Evolutionary conservation across 1,140 invertebrate species (phyloP), one percentile per base, ranked within the genome.

Genomic region (Hyposmocoma kahamanoa): DNA sequence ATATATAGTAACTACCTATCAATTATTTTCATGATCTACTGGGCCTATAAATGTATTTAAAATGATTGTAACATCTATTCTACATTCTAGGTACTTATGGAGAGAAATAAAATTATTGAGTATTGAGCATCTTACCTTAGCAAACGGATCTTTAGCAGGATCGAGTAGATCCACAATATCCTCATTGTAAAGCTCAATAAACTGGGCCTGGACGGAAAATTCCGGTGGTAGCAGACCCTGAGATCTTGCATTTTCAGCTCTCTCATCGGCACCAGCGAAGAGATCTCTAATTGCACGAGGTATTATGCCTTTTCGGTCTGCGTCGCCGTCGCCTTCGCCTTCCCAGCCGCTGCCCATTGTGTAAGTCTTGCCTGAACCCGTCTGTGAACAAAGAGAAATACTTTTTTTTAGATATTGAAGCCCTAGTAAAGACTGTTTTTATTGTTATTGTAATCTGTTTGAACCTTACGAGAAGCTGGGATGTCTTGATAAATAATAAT

Each of bases 311-410:
- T 71, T 56, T 4, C 69, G 55, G 1, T 84, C 87, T 53, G 92
- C 90, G 50, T 93, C 90, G 2, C 92, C 90, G 18, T 89, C 87
- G 3, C 91, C 78, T 49, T 94, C 92, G 2, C 96, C 89, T 65
- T 99, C 97, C 83, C 99, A 98, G 0, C 96, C 97, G 5, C 97
- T 99, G 17, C 98, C 98, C 98, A 99, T 99, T 0, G 97, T 97
- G 76, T 97, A 98, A 0, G 98, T 99, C 88, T 99, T 99, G 0
- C 98, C 98, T 17, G 95, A 96, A 0, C 97, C 97, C 38, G 97
- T 98, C 91, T 97, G 72, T 67, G 71, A 64, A 41, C 59, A 65
- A 62, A 47, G 11, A 52, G n/a, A 20, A 36, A 9, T 5, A n/a
- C n/a, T n/a, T n/a, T n/a, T n/a, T n/a, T n/a, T n/a, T n/a, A n/a